Conservation (phyloP, 2,113 vertebrate genomes). For the Chascanopsetta lugubris region DNA sequence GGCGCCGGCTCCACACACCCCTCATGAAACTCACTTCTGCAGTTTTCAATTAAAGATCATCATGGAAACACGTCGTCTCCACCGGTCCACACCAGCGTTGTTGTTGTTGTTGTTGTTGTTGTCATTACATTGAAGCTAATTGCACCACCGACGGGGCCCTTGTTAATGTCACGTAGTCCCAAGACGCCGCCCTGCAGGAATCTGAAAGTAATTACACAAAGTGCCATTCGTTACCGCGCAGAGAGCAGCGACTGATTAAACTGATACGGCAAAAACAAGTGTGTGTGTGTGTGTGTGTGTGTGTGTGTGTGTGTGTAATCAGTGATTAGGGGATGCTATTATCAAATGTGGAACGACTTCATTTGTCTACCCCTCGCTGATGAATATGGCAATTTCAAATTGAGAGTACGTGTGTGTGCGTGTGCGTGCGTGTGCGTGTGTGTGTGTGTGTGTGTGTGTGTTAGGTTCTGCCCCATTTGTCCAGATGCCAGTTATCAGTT, state of each 20-base stretch:
- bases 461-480: conserved; percentile 62
- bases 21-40: conserved; percentile 48
- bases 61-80: conserved; percentile 3
- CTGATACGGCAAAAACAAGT: conserved; percentile 13
- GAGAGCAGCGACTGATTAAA: conserved; percentile 41
- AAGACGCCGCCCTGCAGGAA: conserved; percentile 23
- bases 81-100: neutral
- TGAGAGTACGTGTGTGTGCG: conserved; percentile 44
- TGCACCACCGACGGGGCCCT: conserved; percentile 37
- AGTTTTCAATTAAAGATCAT: conserved; percentile 45
- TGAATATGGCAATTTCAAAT: conserved; percentile 56
- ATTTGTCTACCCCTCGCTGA: conserved; percentile 59
- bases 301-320: neutral
- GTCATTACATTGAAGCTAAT: conserved; percentile 43
- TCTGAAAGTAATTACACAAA: conserved; percentile 48
- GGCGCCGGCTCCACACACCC: conserved; percentile 27
- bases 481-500: conserved; percentile 67
- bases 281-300: conserved; percentile 5
- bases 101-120: conserved; percentile 31
- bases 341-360: conserved; percentile 72
- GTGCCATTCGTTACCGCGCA: conserved; percentile 50
- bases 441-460: too few species aligned
- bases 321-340: conserved; percentile 48
- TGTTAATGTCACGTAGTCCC: conserved; percentile 47
- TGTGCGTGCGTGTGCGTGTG: conserved; percentile 17